Base-by-base conservation (phyloP, 2,113 vertebrate species). In the Myotis yumanensis region DNA sequence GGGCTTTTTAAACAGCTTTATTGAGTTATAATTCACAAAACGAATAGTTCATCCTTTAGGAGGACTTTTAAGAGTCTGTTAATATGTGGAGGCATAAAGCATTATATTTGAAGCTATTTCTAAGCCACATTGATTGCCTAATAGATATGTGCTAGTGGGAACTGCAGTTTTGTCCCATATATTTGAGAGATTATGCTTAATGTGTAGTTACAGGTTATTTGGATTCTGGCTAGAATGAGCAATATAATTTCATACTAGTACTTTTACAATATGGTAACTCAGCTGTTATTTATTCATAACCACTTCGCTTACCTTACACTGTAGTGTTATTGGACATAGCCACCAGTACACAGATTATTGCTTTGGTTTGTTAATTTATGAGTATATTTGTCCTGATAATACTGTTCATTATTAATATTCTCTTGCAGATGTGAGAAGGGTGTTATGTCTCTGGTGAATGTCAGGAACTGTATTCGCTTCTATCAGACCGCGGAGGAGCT, bases 401-500 rank as follows among this genome's bases (percentile, higher is more conserved):
- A n/a, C 6, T 57, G 3, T 59, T 90, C 12, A 35, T 90, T 16
- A 16, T 43, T 77, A 11, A 57, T 71, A 11, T 17, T 92, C 7
- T 95, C 84, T 95, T 93, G 32, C 97, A 99, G 99, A 93, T 99
- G 99, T 98, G 99, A 99, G 96, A 99, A 99, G 94, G 99, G 99
- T 12, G 99, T 99, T 8, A 99, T 99, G 99, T 99, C 99, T 1
- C 98, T 99, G 0, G 99, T 99, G 94, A 99, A 99, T 32, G 99
- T 99, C 88, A 99, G 99, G 97, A 99, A 99, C 98, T 99, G 99
- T 93, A 99, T 99, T 96, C 98, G 99, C 48, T 99, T 99, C 98
- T 99, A 99, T 96, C 99, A 99, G 98, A 99, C 99, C 4, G 99
- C 99, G 0, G 99, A 99, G 97, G 99, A 99, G 95, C 98, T 99